A percentile compares a stretch with the other conserved stretches of the same genome.
These are phyloP conservation scores for Iselma pallidipennis DNA, from an alignment of 2,888 invertebrate genomes.

Conservation along the genomic window DNA sequence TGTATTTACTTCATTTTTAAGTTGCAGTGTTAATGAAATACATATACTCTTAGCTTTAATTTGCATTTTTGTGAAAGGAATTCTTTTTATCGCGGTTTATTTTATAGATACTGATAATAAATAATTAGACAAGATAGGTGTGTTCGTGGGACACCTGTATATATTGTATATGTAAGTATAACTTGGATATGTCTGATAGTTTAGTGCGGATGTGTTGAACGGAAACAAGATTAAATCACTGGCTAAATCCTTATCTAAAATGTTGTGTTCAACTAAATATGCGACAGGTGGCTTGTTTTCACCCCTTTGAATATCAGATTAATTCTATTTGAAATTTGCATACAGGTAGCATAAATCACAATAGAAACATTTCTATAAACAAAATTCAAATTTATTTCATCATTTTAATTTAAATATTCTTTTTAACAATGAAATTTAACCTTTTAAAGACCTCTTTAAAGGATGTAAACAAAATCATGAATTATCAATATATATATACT, in stretches of 20 bases:
- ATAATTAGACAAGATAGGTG: no score
- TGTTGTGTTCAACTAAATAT: constrained; percentile 8
- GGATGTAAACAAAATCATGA: constrained; percentile 22
- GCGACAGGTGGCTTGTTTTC: constrained; percentile 17
- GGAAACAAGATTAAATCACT: constrained; percentile 31
- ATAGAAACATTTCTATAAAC: background rate
- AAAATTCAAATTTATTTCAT: constrained; percentile 5
- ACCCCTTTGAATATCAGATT: constrained; percentile 13
- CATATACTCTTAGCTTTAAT: no score
- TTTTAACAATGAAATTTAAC: constrained; percentile 21
- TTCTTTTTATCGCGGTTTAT: no score
- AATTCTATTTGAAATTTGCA: constrained; percentile 11
- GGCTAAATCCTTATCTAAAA: constrained; percentile 7
- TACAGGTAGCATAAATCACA: constrained; percentile 17
- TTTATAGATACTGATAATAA: no score
- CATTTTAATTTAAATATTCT: constrained; percentile 3
- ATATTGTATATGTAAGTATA: no score
- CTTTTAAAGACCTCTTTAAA: constrained; percentile 15
- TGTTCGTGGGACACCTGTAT: background rate
- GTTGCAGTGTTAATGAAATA: no score
- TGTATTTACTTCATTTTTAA: no score
- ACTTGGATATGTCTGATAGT: background rate
- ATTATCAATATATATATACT: background rate
- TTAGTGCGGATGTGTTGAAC: constrained; percentile 27
- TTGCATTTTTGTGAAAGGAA: no score